These are phyloP conservation scores for Rattus rattus DNA, from an alignment of 2,113 vertebrate species.

Conservation along the genomic window DNA sequence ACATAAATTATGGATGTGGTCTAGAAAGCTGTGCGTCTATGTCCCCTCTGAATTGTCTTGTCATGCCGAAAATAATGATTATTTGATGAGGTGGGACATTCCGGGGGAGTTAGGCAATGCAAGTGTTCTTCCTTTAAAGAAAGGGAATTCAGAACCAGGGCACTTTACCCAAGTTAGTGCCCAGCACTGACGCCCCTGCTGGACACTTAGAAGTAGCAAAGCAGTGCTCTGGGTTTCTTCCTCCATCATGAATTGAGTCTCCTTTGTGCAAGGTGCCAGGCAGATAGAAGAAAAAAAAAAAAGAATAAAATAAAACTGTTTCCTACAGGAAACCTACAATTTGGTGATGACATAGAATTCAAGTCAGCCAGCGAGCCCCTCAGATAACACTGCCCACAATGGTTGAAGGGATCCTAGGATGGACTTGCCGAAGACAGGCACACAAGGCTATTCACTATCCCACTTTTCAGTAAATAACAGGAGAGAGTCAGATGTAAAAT, in stretches of 20 bases:
- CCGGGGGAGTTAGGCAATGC: not conserved
- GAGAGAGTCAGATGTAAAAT: not conserved
- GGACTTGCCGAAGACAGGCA: not conserved
- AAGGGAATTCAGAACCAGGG: conserved; percentile 20
- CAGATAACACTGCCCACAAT: not conserved
- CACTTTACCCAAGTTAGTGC: conserved; percentile 30
- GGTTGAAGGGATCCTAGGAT: not conserved
- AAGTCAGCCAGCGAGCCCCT: not conserved
- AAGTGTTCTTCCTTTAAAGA: not conserved
- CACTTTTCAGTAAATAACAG: not conserved
- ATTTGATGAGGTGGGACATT: not conserved
- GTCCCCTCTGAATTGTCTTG: conserved; percentile 4
- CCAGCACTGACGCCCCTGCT: conserved; percentile 28
- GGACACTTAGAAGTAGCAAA: conserved; percentile 47
- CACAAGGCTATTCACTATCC: not conserved
- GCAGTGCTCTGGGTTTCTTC: not conserved
- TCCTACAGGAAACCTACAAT: not conserved
- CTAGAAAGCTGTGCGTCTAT: not conserved
- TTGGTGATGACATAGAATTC: not conserved
- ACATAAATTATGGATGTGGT: not conserved
- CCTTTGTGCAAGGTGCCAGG: not conserved
- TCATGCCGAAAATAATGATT: not conserved
- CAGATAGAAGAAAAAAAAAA: not conserved
- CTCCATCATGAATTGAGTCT: not conserved
- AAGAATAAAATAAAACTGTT: not conserved